A percentile compares a stretch with the other conserved stretches of the same genome.
Conservation (phyloP, 2,888 invertebrate genomes). For the Rhingia campestris region DNA sequence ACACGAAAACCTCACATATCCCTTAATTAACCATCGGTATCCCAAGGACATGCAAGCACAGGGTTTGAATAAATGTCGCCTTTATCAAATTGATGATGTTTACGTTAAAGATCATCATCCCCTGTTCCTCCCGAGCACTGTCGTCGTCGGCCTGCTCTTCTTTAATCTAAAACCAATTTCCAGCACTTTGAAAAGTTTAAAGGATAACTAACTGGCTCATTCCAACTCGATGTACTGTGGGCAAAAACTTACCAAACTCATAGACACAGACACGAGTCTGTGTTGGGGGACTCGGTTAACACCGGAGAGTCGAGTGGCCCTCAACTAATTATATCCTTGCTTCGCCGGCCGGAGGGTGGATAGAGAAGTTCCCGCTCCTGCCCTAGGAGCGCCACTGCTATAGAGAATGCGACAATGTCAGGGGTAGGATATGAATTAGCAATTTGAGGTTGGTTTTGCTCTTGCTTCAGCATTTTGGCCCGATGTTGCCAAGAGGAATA, state of each 20-base stretch:
- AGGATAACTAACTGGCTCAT: slow-evolving; percentile 58
- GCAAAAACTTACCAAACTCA: slow-evolving; percentile 55
- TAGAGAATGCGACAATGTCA: slow-evolving; percentile 30
- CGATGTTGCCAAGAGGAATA: slow-evolving; percentile 67
- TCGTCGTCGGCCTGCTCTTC: slow-evolving; percentile 44
- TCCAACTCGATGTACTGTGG: slow-evolving; percentile 7
- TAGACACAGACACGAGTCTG: slow-evolving; percentile 49
- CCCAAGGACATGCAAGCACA: slow-evolving; percentile 38
- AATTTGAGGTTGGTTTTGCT: slow-evolving; percentile 70
- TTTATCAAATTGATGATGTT: slow-evolving; percentile 72
- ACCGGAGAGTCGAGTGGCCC: slow-evolving; percentile 50
- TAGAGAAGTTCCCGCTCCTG: not conserved
- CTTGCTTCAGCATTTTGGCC: slow-evolving; percentile 48
- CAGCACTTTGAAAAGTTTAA: slow-evolving; percentile 70
- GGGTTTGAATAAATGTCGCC: slow-evolving; percentile 71
- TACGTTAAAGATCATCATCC: slow-evolving; percentile 61
- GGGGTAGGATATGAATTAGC: slow-evolving; percentile 71
- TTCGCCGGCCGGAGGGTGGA: slow-evolving; percentile 8
- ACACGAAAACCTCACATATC: slow-evolving; percentile 56
- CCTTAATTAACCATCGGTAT: slow-evolving; percentile 68
- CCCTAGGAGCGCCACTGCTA: slow-evolving; percentile 28
- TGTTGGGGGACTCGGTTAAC: slow-evolving; percentile 24
- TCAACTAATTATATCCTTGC: slow-evolving; percentile 68
- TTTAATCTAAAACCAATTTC: slow-evolving; percentile 72
- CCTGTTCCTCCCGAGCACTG: slow-evolving; percentile 5